These are phyloP conservation scores for Abramis brama DNA, from an alignment of 2,113 vertebrate species.

Conservation along the genomic window DNA sequence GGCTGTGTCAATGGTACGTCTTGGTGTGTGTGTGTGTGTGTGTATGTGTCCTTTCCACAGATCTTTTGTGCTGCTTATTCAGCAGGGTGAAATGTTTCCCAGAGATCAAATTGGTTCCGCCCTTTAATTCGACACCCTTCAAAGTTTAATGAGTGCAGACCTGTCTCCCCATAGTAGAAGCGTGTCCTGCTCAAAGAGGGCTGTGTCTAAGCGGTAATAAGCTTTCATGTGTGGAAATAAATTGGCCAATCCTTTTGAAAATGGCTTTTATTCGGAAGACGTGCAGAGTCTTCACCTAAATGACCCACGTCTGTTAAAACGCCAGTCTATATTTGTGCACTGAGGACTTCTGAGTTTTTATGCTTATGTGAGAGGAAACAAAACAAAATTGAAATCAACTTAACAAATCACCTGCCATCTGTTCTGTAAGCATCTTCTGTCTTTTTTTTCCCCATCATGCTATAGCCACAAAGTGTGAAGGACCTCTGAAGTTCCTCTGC, in stretches of 20 bases:
- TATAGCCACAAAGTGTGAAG: slow-evolving; percentile 89
- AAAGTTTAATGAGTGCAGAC: slow-evolving; percentile 22
- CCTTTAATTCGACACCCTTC: slow-evolving; percentile 20
- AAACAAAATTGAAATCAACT: slow-evolving; percentile 7
- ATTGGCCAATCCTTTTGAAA: slow-evolving; percentile 8
- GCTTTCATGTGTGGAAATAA: slow-evolving; percentile 18
- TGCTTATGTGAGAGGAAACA: not conserved
- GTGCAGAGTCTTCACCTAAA: not conserved
- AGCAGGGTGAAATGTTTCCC: slow-evolving; percentile 20
- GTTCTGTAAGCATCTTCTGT: not conserved
- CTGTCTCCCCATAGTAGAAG: slow-evolving; percentile 5
- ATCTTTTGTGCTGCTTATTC: slow-evolving; percentile 21
- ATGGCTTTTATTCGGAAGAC: not conserved
- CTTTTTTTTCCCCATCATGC: slow-evolving; percentile 60
- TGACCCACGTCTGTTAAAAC: not conserved
- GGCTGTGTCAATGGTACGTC: slow-evolving; percentile 88
- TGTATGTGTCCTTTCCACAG: not conserved
- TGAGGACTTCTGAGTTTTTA: not conserved
- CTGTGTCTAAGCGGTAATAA: slow-evolving; percentile 9
- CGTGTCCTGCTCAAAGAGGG: not conserved
- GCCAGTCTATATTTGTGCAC: not conserved
- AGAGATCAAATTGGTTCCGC: slow-evolving; percentile 34
- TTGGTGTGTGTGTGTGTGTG: not conserved
- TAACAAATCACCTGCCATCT: not conserved
- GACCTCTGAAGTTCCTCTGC: slow-evolving; percentile 92